These are phyloP conservation scores for Pteromalus puparum DNA, from an alignment of 1,140 invertebrate genomes.

Conservation along the genomic window DNA sequence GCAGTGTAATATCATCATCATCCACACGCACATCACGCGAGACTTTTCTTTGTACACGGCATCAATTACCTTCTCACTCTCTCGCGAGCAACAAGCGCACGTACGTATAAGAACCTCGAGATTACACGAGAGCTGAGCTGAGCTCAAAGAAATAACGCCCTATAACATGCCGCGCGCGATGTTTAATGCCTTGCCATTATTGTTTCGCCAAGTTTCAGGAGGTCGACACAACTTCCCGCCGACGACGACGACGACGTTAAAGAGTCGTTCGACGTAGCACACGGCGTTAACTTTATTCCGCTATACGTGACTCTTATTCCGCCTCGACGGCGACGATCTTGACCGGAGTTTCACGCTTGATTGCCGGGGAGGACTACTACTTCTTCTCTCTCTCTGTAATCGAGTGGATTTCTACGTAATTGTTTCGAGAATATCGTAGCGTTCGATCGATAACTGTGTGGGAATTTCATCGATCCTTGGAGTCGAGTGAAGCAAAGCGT, in stretches of 20 bases:
- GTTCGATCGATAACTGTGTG: not conserved
- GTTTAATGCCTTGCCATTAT: constrained; percentile 31
- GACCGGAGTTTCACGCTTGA: not conserved
- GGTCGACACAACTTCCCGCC: not conserved
- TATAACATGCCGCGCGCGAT: not conserved
- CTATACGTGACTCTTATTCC: constrained; percentile 4
- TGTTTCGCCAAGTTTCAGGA: constrained; percentile 21
- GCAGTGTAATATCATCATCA: too few species aligned
- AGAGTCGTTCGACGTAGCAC: constrained; percentile 58
- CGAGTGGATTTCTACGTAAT: not conserved
- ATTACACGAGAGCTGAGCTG: not conserved
- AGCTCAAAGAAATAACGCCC: not conserved
- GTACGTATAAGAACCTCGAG: not conserved
- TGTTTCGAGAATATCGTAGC: not conserved
- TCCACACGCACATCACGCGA: too few species aligned
- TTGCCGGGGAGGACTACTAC: not conserved
- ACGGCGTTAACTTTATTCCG: constrained; percentile 38
- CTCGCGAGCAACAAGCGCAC: not conserved
- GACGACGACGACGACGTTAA: constrained; percentile 48
- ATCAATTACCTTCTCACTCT: not conserved
- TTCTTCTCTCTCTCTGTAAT: not conserved
- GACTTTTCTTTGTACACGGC: not conserved
- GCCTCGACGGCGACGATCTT: not conserved
- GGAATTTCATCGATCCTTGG: not conserved
- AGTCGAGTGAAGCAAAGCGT: not conserved